These are phyloP conservation scores for Phataginus tricuspis DNA, from an alignment of 2,797 vertebrate species.

Conservation along the genomic window DNA sequence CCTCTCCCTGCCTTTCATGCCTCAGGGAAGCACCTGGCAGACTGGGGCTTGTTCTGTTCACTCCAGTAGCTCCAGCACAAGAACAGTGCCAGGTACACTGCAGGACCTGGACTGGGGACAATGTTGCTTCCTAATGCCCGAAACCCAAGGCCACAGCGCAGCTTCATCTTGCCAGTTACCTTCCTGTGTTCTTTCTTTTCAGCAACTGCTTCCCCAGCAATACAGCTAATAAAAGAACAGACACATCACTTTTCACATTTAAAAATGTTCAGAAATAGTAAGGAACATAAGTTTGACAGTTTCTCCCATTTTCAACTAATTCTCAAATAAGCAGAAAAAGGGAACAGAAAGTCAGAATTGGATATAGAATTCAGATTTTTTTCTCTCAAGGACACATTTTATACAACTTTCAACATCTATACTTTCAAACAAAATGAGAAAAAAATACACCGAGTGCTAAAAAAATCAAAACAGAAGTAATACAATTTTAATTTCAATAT, in stretches of 20 bases:
- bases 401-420: constrained; percentile 80
- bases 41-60: neutral
- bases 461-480: constrained; percentile 88
- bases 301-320: constrained; percentile 7
- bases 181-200: neutral
- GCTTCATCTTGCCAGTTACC: neutral
- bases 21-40: neutral
- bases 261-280: neutral
- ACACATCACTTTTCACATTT: neutral
- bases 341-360: constrained; percentile 65
- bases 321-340: constrained; percentile 59
- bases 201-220: neutral
- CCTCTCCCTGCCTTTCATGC: neutral
- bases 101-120: neutral
- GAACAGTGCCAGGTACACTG: neutral
- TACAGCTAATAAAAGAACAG: neutral
- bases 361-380: constrained; percentile 80
- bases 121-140: neutral
- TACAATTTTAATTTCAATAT: constrained; percentile 89
- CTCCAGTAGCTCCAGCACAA: neutral
- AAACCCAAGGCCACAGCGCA: neutral
- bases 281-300: neutral
- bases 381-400: constrained; percentile 79
- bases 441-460: constrained; percentile 86
- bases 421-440: constrained; percentile 80